Conservation (phyloP, 2,888 invertebrate genomes). For the Salticus scenicus region DNA sequence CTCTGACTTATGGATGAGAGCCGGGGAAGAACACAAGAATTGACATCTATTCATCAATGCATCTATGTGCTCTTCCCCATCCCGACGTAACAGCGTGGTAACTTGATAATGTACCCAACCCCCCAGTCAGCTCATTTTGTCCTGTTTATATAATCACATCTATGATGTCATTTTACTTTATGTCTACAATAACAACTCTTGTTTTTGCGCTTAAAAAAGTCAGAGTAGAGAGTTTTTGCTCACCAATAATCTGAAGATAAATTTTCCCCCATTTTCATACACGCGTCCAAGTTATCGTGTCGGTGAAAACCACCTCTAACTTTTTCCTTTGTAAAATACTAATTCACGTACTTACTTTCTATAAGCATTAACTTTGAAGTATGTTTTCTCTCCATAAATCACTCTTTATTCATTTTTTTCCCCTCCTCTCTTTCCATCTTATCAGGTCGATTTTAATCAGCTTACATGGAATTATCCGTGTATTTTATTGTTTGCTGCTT, state of each 20-base stretch:
- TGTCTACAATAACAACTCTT: slow-evolving; percentile 32
- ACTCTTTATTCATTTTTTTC: neutral
- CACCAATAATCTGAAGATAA: slow-evolving; percentile 9
- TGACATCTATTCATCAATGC: slow-evolving; percentile 58
- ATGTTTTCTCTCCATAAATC: slow-evolving; percentile 15
- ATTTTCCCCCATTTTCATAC: neutral
- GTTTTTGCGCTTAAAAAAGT: neutral
- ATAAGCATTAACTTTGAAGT: slow-evolving; percentile 8
- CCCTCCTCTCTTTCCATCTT: neutral
- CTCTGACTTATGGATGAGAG: slow-evolving; percentile 59
- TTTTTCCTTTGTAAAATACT: slow-evolving; percentile 5
- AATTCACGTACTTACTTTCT: slow-evolving; percentile 12
- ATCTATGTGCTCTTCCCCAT: slow-evolving; percentile 15
- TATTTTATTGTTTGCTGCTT: slow-evolving; percentile 30
- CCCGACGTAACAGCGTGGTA: slow-evolving; percentile 22
- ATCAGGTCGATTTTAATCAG: slow-evolving; percentile 45
- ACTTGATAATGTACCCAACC: slow-evolving; percentile 41
- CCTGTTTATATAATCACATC: slow-evolving; percentile 14
- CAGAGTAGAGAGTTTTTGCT: neutral
- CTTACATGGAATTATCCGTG: slow-evolving; percentile 30
- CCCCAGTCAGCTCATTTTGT: slow-evolving; percentile 1
- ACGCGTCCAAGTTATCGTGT: neutral
- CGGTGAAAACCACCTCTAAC: neutral
- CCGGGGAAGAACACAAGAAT: slow-evolving; percentile 37
- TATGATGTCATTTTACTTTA: slow-evolving; percentile 45